phyloP scores from a whole-genome alignment of 2,113 vertebrate species.

The Tragelaphus scriptus region DNA sequence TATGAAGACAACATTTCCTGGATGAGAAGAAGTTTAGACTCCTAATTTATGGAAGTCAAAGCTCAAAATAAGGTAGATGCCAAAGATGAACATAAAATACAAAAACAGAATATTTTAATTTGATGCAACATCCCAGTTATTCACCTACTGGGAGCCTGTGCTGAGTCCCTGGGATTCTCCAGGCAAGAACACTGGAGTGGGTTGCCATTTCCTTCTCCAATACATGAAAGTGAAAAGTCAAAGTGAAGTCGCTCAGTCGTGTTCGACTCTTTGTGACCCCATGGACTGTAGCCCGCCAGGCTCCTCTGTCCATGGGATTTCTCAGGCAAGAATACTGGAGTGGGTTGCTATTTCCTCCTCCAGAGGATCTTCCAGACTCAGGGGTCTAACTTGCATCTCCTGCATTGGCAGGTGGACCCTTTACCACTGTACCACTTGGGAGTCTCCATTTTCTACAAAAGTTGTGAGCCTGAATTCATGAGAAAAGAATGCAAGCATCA shows the following conservation, averaged over 20 bases:
- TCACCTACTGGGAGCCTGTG: not conserved
- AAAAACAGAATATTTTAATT: not conserved
- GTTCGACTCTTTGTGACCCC: not conserved
- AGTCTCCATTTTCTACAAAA: not conserved
- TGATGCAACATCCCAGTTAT: not conserved
- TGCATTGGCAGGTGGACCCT: not conserved
- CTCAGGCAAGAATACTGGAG: not conserved
- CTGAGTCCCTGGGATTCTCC: not conserved
- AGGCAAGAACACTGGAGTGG: no score
- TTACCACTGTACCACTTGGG: not conserved
- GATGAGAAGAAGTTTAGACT: not conserved
- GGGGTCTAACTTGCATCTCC: not conserved
- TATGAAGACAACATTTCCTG: not conserved
- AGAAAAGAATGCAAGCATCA: not conserved
- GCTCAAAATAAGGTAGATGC: not conserved
- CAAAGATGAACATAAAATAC: not conserved
- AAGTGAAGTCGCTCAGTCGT: not conserved
- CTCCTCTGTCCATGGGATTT: not conserved
- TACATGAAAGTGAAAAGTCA: no score
- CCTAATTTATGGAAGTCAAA: not conserved
- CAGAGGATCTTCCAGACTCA: not conserved
- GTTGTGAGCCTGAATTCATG: not conserved
- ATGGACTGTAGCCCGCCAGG: not conserved
- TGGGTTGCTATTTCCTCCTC: not conserved
- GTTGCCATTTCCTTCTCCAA: no score